These are phyloP conservation scores for Caenorhabditis remanei DNA, from an alignment of 1,140 invertebrate species.

Conservation along the genomic window DNA sequence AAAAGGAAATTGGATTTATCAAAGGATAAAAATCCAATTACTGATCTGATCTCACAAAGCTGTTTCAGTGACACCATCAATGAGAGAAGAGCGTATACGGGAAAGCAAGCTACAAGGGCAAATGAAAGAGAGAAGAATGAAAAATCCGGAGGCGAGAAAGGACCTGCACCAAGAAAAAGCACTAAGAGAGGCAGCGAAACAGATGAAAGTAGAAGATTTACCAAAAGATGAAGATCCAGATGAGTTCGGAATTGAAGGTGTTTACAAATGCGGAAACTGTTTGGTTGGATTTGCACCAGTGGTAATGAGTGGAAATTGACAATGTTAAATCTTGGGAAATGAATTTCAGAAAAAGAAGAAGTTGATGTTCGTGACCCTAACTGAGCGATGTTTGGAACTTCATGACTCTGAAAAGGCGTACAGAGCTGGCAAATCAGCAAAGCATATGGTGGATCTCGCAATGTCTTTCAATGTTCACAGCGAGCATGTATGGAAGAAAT, in stretches of 20 bases:
- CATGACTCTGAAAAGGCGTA: constrained; percentile 51
- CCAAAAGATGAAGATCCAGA: constrained; percentile 40
- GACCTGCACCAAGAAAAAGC: not conserved
- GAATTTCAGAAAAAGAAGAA: constrained; percentile 55
- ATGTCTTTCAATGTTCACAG: constrained; percentile 48
- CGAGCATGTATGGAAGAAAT: constrained; percentile 35
- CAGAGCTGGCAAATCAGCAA: constrained; percentile 1
- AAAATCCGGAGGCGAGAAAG: not conserved
- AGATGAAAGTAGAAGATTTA: not conserved
- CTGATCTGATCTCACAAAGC: not conserved
- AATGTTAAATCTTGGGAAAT: not conserved
- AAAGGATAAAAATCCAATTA: not conserved
- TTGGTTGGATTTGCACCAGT: constrained; percentile 37
- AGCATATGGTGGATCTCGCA: constrained; percentile 48
- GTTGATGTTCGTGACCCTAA: constrained; percentile 17
- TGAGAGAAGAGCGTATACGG: not conserved
- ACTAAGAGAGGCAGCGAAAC: not conserved
- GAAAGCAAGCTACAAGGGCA: constrained; percentile 33
- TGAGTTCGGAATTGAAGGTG: constrained; percentile 18
- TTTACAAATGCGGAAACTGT: constrained; percentile 46
- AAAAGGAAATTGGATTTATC: no score
- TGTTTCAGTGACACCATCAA: not conserved
- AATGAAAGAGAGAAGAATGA: constrained; percentile 5
- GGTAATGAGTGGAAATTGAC: not conserved
- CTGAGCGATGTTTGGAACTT: constrained; percentile 47